Percentiles rank a stretch among this genome's conserved stretches.
These are phyloP conservation scores for Stenodema calcarata DNA, from an alignment of 2,888 invertebrate genomes.

Conservation along the genomic window DNA sequence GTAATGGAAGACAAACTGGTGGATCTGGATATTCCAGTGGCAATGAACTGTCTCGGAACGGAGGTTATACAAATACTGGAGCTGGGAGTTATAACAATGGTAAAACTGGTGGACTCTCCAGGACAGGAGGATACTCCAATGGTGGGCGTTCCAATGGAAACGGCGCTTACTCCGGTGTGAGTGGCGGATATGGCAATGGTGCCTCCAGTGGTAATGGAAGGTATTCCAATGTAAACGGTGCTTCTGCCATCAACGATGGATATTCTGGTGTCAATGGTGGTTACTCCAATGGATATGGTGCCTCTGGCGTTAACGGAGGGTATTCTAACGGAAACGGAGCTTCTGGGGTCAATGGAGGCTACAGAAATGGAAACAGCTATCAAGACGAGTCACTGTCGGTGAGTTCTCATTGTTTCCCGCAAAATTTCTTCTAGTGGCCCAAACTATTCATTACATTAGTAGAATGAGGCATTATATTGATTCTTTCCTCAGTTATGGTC, in stretches of 20 bases:
- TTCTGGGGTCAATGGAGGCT: not conserved
- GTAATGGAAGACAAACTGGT: not conserved
- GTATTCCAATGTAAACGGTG: not conserved
- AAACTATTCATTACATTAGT: no score
- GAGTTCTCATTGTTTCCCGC: not conserved
- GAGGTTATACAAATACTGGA: not conserved
- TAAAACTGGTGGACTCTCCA: not conserved
- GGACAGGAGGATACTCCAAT: not conserved
- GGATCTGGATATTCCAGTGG: not conserved
- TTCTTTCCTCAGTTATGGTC: not conserved
- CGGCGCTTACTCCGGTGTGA: not conserved
- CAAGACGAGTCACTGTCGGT: slow-evolving; percentile 22
- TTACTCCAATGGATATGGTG: not conserved
- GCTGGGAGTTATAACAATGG: not conserved
- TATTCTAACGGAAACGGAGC: not conserved
- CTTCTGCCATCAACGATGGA: not conserved
- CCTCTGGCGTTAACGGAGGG: not conserved
- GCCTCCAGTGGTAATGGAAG: not conserved
- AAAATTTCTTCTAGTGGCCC: no score
- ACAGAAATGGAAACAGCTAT: not conserved
- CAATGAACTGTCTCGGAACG: not conserved
- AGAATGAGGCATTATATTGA: not conserved
- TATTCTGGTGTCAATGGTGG: not conserved
- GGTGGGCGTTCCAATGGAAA: not conserved
- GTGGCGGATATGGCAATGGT: not conserved